Evolutionary conservation across 2,888 invertebrate species (phyloP), one percentile per base, ranked within the genome.

Genomic region (Liopterus haemorrhoidalis): DNA sequence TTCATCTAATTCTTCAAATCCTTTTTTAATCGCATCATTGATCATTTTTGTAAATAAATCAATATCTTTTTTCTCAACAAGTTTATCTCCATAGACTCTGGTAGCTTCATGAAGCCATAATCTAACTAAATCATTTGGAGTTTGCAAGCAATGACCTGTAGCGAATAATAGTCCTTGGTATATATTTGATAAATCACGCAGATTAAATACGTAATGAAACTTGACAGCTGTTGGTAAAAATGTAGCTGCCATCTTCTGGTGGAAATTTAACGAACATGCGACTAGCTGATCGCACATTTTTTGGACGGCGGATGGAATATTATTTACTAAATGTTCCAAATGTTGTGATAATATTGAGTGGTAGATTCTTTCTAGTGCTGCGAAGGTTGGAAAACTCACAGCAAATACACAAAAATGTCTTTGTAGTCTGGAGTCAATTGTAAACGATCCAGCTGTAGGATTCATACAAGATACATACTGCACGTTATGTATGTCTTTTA

Each of bases 381-480:
- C 91, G 11, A 73, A 63, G 2, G 82, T 81, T 2, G 94, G 94
- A 61, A 88, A 91, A 69, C 91, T 91, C 33, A 89, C 81, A 28
- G 89, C 86, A 65, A 90, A 90, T 0, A 87, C 85, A 56, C 85
- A 84, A 65, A 90, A 91, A 62, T 90, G 90, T 46, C 90, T 70
- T 63, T 94, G 93, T 9, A 96, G 72, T 24, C 95, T 75, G 1
- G 92, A 81, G 70, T 94, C 87, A 44, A 95, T 93, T 12, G 90
- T 91, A 64, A 95, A 95, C 42, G 90, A 91, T 14, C 95, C 95
- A 11, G 94, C 89, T 0, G 93, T 92, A 0, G 95, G 95, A 69
- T 95, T 95, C 95, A 96, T 95, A 65, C 90, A 90, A 1, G 93
- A 85, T 12, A 94, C 82, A 65, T 93, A 94, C 72, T 94, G 94